Conservation (phyloP, 2,113 vertebrate genomes). For the Anhinga rufa region DNA sequence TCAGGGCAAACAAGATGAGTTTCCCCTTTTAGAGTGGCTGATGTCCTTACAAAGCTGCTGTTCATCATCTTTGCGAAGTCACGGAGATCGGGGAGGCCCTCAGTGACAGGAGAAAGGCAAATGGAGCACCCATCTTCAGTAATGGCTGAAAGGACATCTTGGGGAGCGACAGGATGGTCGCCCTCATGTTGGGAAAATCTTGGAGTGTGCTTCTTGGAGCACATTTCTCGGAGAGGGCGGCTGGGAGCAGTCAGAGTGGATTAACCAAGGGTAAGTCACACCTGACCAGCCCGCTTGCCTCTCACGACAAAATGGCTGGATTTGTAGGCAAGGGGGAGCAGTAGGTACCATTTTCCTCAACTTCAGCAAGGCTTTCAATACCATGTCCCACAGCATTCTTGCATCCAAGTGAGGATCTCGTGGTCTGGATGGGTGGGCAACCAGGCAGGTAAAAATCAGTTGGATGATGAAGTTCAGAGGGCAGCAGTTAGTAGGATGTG, state of each 20-base stretch:
- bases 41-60: not conserved
- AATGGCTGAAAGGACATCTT: not conserved
- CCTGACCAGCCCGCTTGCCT: not conserved
- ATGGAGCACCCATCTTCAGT: not conserved
- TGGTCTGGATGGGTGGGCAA: not conserved
- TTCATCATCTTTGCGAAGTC: not conserved
- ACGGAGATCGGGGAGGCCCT: not conserved
- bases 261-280: not conserved
- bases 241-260: not conserved
- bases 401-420: too few relatives aligned
- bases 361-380: not conserved
- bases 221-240: not conserved
- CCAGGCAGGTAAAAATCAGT: not conserved
- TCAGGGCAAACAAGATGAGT: not conserved
- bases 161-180: not conserved
- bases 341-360: not conserved
- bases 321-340: not conserved
- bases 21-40: not conserved
- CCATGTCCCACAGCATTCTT: rapidly evolving
- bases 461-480: not conserved
- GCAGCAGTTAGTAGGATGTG: rapidly evolving
- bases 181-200: not conserved
- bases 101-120: not conserved
- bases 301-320: not conserved
- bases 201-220: not conserved